phyloP scores from a whole-genome alignment of 2,113 vertebrate genomes.

The human region GRCh38 chr5:98036501-98037000 shows the following conservation, averaged over 20 bases:
- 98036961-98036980: background rate
- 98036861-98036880: background rate
- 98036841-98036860: background rate
- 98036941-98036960: background rate
- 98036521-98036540: background rate
- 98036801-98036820: no score
- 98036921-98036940: background rate
- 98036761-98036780: background rate
- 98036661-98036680: background rate
- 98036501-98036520: background rate
- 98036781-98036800: no score
- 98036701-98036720: background rate
- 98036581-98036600: background rate
- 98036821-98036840: background rate
- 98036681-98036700: background rate
- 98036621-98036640: background rate
- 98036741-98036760: background rate
- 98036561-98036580: background rate
- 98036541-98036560: background rate
- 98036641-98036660: background rate
- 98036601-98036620: background rate
- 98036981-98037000: background rate
- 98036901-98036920: background rate
- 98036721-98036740: background rate
- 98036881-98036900: background rate